Percentiles rank a stretch among this genome's conserved stretches.
phyloP scores from a whole-genome alignment of 1,140 invertebrate genomes.

The Zaprionus camerounensis region DNA sequence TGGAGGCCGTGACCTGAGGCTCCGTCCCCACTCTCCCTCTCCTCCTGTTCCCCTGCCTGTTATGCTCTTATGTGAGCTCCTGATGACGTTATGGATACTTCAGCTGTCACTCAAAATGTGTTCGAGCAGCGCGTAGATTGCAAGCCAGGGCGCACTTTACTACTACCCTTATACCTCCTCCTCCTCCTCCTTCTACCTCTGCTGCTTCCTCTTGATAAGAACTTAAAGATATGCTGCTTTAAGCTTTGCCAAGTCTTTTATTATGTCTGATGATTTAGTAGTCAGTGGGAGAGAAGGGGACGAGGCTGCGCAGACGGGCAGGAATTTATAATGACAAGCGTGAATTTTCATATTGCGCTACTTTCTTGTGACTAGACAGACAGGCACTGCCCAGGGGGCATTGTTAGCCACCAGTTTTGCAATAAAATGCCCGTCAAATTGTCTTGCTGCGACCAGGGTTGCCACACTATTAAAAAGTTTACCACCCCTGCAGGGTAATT shows the following conservation, averaged over 20 bases:
- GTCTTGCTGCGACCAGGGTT: slow-evolving; percentile 31
- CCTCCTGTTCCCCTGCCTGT: neutral
- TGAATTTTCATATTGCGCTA: slow-evolving; percentile 75
- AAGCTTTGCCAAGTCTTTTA: slow-evolving; percentile 40
- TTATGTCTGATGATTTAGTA: slow-evolving; percentile 14
- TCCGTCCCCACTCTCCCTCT: neutral
- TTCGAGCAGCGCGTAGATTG: slow-evolving; percentile 54
- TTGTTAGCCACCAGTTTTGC: slow-evolving; percentile 67
- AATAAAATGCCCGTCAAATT: slow-evolving; percentile 77
- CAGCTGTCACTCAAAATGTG: slow-evolving; percentile 72
- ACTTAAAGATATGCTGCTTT: slow-evolving; percentile 35
- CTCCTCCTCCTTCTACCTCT: neutral
- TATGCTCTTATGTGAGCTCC: slow-evolving; percentile 35
- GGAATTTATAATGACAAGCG: slow-evolving; percentile 77
- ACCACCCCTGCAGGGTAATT: slow-evolving; percentile 20
- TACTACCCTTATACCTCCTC: no score
- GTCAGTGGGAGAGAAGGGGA: neutral
- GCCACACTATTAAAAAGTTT: slow-evolving; percentile 76
- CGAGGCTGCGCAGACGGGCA: slow-evolving; percentile 12
- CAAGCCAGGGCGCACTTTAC: slow-evolving; percentile 27
- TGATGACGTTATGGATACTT: slow-evolving; percentile 79
- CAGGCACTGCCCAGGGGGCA: slow-evolving; percentile 53
- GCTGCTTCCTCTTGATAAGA: neutral
- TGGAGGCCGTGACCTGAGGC: slow-evolving; percentile 59
- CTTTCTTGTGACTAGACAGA: slow-evolving; percentile 24